Evolutionary conservation across 1,140 invertebrate genomes (phyloP).

Genomic region (Neodiprion lecontei): DNA sequence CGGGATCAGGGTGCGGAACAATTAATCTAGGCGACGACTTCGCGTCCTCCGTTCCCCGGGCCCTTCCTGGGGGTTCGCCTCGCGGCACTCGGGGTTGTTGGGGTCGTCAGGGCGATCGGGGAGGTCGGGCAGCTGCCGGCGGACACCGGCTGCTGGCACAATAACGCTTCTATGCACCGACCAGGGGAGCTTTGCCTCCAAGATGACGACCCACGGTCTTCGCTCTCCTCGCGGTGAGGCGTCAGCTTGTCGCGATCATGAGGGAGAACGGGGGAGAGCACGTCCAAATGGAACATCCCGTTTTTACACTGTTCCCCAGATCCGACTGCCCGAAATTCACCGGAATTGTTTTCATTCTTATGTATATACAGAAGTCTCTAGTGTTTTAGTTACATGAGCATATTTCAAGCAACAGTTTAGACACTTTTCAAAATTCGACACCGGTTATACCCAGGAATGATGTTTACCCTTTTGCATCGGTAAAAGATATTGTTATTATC

Average conservation of each 20-base stretch:
- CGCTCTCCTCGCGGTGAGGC: neutral
- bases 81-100: neutral
- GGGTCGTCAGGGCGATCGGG: neutral
- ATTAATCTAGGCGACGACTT: conserved; percentile 11
- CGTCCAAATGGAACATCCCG: neutral
- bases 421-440: neutral
- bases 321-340: neutral
- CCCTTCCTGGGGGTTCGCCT: neutral
- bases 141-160: conserved; percentile 12
- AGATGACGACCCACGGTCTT: neutral
- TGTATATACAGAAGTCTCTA: neutral
- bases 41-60: neutral
- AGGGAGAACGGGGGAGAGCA: neutral
- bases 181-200: neutral
- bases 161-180: neutral
- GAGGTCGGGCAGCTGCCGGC: conserved; percentile 3
- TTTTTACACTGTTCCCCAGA: neutral
- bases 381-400: neutral
- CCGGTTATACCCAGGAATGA: too few species aligned
- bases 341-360: too few species aligned
- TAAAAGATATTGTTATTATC: too few species aligned
- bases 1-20: conserved; percentile 7
- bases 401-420: neutral
- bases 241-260: conserved; percentile 11
- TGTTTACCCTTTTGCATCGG: too few species aligned